These are phyloP conservation scores for Anas capensis DNA, from an alignment of 2,797 vertebrate genomes.

Conservation along the genomic window DNA sequence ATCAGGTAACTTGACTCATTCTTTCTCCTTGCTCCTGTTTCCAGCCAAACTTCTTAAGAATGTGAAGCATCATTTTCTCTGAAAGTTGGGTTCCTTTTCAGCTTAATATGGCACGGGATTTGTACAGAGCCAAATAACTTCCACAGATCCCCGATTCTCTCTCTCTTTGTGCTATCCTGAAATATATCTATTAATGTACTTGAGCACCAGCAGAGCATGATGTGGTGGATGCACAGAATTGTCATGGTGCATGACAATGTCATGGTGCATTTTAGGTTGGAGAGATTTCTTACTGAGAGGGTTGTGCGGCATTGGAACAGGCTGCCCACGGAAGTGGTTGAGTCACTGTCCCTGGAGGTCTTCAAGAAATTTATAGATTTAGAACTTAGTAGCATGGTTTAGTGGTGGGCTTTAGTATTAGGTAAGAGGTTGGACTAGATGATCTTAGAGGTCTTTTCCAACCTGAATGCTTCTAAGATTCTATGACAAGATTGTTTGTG, in stretches of 20 bases:
- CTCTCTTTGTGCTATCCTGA: not conserved
- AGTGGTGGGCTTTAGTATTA: too few relatives aligned
- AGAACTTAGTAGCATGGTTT: too few relatives aligned
- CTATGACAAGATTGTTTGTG: not conserved
- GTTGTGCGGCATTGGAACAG: too few relatives aligned
- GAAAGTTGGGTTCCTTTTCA: not conserved
- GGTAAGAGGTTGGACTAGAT: too few relatives aligned
- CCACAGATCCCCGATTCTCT: not conserved
- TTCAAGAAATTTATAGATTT: too few relatives aligned
- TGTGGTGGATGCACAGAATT: rapidly evolving
- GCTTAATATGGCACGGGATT: not conserved
- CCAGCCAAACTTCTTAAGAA: not conserved
- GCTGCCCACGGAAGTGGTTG: too few relatives aligned
- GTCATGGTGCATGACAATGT: rapidly evolving
- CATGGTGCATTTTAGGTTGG: too few relatives aligned
- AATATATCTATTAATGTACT: not conserved
- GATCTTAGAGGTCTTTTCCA: too few relatives aligned
- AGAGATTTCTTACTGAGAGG: too few relatives aligned
- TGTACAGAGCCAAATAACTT: not conserved
- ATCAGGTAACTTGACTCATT: not conserved
- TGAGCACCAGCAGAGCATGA: not conserved
- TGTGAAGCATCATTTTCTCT: not conserved
- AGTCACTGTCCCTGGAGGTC: too few relatives aligned
- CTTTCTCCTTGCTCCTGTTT: not conserved
- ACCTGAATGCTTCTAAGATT: too few relatives aligned